Evolutionary conservation across 1,140 invertebrate species (phyloP).

Genomic region (Calliopsis andreniformis): DNA sequence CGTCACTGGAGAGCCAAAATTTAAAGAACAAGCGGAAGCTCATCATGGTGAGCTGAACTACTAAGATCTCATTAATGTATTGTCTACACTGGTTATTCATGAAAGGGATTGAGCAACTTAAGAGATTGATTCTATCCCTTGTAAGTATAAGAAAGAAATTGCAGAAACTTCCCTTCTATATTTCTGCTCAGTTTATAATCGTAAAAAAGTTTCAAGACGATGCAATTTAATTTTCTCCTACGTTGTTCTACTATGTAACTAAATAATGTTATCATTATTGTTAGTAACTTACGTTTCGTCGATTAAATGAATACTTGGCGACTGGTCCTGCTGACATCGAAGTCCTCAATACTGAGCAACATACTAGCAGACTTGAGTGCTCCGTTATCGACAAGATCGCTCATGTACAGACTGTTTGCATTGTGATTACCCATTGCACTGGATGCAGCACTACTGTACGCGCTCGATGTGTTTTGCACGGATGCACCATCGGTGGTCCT

Average conservation of each 20-base stretch:
- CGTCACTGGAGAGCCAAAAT: background rate
- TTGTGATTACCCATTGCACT: slow-evolving; percentile 80
- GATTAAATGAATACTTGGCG: slow-evolving; percentile 77
- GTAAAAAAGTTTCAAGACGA: too few species aligned
- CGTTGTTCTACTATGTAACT: background rate
- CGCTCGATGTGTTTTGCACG: slow-evolving; percentile 79
- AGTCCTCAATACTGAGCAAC: slow-evolving; percentile 78
- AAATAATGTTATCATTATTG: background rate
- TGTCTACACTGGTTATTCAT: background rate
- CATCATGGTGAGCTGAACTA: background rate
- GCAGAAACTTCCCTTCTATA: too few species aligned
- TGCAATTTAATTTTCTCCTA: too few species aligned
- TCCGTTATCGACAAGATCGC: slow-evolving; percentile 72
- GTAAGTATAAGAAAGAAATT: too few species aligned
- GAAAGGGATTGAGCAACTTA: too few species aligned
- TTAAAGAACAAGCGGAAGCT: background rate
- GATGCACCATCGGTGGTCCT: slow-evolving; percentile 76
- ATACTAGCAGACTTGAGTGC: slow-evolving; percentile 77
- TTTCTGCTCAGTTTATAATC: too few species aligned
- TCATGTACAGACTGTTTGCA: slow-evolving; percentile 73
- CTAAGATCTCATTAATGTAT: background rate
- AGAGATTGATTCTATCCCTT: too few species aligned
- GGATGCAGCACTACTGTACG: slow-evolving; percentile 79
- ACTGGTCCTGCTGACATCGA: slow-evolving; percentile 78
- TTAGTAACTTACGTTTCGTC: background rate